These are phyloP conservation scores for Chiroxiphia lanceolata DNA, from an alignment of 2,797 vertebrate genomes.

Conservation along the genomic window DNA sequence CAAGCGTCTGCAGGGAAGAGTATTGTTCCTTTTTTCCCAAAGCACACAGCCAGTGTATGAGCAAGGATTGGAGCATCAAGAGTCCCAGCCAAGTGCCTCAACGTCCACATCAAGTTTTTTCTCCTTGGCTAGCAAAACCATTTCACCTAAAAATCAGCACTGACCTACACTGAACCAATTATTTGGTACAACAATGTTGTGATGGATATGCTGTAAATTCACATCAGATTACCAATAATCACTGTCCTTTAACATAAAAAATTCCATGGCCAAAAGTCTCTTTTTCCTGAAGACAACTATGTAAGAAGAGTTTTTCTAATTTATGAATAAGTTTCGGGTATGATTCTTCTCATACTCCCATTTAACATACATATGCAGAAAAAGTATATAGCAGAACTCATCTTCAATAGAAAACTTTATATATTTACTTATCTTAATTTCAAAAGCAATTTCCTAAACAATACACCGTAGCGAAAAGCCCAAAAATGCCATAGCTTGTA, in stretches of 20 bases:
- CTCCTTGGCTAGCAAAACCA: neutral
- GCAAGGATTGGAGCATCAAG: neutral
- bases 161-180: neutral
- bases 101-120: neutral
- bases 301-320: neutral
- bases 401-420: neutral
- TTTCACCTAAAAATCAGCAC: neutral
- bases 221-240: neutral
- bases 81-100: rapidly evolving
- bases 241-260: neutral
- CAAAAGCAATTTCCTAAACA: neutral
- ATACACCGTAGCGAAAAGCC: neutral
- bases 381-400: neutral
- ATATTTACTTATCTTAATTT: neutral
- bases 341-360: neutral
- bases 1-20: neutral
- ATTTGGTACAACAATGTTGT: neutral
- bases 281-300: neutral
- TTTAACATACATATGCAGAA: neutral
- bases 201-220: neutral
- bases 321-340: neutral
- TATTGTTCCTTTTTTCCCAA: neutral
- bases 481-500: neutral
- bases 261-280: neutral
- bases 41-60: neutral